Percentiles rank a stretch among this genome's conserved stretches.
Conservation (phyloP, 2,113 vertebrate species). For the Ailurus styani region DNA sequence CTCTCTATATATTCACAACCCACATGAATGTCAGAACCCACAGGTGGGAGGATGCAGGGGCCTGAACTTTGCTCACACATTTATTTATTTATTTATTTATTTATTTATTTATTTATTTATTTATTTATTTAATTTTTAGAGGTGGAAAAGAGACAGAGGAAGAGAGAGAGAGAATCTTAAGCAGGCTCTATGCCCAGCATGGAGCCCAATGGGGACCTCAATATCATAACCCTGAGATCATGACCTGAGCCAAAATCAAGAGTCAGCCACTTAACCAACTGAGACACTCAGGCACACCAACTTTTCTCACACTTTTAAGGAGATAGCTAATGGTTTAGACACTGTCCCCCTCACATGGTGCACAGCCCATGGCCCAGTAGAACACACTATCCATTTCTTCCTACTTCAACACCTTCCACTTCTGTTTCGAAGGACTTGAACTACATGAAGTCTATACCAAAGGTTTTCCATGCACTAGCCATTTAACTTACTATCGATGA, state of each 20-base stretch:
- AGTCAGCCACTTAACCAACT: not conserved
- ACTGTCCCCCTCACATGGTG: constrained; percentile 16
- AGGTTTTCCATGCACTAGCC: not conserved
- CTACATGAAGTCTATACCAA: accelerated
- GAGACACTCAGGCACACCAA: not conserved
- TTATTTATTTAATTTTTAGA: not conserved
- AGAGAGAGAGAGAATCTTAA: not conserved
- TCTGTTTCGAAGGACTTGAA: not conserved
- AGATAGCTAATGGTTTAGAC: constrained; percentile 26
- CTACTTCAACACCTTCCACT: not conserved
- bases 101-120: too few species aligned
- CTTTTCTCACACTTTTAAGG: constrained; percentile 45
- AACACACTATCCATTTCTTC: not conserved
- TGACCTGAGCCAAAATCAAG: not conserved
- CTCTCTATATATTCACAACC: constrained; percentile 59
- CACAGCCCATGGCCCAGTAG: not conserved
- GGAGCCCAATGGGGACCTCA: not conserved
- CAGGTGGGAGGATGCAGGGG: constrained; percentile 5
- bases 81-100: not conserved
- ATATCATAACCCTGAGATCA: not conserved
- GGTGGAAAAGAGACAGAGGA: not conserved
- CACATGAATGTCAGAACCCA: constrained; percentile 42
- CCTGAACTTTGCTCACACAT: constrained; percentile 41
- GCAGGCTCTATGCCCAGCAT: not conserved
- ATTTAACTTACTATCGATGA: not conserved